Conservation (phyloP, 2,888 invertebrate species). For the Tolmerus cingulatus region DNA sequence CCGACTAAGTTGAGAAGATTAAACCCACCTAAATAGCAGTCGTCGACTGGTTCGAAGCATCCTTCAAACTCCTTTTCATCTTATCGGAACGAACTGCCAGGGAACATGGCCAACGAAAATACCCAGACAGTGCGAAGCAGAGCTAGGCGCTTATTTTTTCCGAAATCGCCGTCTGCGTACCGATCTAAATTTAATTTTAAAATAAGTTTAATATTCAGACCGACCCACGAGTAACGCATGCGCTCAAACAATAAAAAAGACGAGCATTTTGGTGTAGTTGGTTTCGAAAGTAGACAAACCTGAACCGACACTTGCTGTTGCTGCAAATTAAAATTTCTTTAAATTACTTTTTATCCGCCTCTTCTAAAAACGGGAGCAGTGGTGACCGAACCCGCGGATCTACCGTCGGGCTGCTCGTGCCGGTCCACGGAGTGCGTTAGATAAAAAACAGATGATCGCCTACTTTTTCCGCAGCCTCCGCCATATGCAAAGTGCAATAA, state of each 20-base stretch:
- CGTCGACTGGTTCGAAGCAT: neutral
- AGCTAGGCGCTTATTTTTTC: neutral
- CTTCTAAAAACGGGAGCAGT: neutral
- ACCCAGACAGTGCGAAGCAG: neutral
- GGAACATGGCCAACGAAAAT: neutral
- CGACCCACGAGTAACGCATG: neutral
- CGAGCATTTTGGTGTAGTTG: neutral
- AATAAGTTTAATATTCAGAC: neutral
- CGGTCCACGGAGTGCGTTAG: constrained; percentile 14
- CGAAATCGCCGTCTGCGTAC: constrained; percentile 1
- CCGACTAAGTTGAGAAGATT: neutral
- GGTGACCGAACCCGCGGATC: neutral
- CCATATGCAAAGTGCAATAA: constrained; percentile 36
- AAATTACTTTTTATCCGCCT: neutral
- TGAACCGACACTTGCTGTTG: constrained; percentile 1
- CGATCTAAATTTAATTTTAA: constrained; percentile 20
- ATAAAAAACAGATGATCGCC: constrained; percentile 39
- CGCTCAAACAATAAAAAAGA: constrained; percentile 10
- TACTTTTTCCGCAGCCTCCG: constrained; percentile 9
- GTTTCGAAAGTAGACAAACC: constrained; percentile 28
- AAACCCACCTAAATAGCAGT: neutral
- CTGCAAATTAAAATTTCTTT: constrained; percentile 18
- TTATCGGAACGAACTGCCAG: neutral
- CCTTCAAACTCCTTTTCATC: constrained; percentile 8
- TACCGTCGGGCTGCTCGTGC: neutral